phyloP scores from a whole-genome alignment of 2,113 vertebrate species.

The Pachypanchax playfairii region DNA sequence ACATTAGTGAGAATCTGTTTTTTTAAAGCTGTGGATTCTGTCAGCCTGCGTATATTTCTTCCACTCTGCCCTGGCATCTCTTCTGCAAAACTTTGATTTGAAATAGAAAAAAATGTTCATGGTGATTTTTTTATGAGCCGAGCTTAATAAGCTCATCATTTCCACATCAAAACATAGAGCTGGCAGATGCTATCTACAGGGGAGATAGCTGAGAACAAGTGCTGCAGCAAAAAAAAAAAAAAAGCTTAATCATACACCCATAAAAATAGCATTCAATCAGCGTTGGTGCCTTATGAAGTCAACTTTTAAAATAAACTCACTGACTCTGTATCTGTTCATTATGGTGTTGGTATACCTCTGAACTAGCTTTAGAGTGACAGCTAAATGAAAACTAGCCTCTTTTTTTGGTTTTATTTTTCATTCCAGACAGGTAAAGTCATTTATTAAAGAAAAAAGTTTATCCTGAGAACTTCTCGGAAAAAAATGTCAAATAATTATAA shows the following conservation, averaged over 20 bases:
- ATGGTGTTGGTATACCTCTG: conserved; percentile 3
- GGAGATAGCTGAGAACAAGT: conserved; percentile 36
- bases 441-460: not conserved
- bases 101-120: conserved; percentile 33
- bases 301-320: conserved; percentile 49
- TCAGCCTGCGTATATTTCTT: conserved; percentile 29
- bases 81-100: conserved; percentile 20
- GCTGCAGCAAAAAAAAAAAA: conserved; percentile 35
- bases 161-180: conserved; percentile 54
- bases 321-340: conserved; percentile 6
- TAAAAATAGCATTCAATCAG: conserved; percentile 59
- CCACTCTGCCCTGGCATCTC: conserved; percentile 10
- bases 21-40: conserved; percentile 30
- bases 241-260: conserved; percentile 37
- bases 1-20: conserved; percentile 11
- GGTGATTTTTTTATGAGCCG: conserved; percentile 41
- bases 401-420: not conserved
- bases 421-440: not conserved
- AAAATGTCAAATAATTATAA: too few relatives aligned
- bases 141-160: conserved; percentile 60
- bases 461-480: not conserved
- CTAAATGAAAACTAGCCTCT: too few relatives aligned
- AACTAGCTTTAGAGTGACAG: not conserved
- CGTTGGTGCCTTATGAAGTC: conserved; percentile 48
- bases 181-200: conserved; percentile 49